Conservation (phyloP, 2,113 vertebrate genomes). For the Stigmatopora argus region DNA sequence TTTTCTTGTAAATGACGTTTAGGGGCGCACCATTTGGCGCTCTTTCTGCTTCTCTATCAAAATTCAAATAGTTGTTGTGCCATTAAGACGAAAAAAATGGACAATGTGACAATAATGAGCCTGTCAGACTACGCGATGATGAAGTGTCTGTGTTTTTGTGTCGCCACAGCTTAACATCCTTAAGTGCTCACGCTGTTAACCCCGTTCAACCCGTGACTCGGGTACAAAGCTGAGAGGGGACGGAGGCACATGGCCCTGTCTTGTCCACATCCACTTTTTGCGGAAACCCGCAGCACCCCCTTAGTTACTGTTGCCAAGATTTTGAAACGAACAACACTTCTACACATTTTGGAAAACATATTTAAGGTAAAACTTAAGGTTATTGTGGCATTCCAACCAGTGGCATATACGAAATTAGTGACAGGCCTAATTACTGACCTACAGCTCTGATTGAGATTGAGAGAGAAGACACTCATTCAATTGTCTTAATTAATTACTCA, state of each 20-base stretch:
- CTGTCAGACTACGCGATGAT: slow-evolving; percentile 64
- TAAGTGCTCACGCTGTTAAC: slow-evolving; percentile 69
- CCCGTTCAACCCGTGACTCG: slow-evolving; percentile 56
- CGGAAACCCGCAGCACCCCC: not conserved
- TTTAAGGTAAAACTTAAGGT: not conserved
- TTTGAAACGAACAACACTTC: not conserved
- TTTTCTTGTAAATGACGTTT: too few species aligned
- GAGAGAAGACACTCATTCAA: slow-evolving; percentile 49
- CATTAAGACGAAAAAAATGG: not conserved
- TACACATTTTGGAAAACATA: not conserved
- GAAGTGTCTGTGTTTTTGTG: slow-evolving; percentile 68
- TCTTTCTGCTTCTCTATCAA: not conserved
- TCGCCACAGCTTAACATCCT: slow-evolving; percentile 60
- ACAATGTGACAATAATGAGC: slow-evolving; percentile 69
- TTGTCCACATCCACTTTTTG: slow-evolving; percentile 7
- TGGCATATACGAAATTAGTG: slow-evolving; percentile 57
- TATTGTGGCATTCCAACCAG: slow-evolving; percentile 2
- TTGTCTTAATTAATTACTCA: slow-evolving; percentile 69
- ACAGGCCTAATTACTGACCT: slow-evolving; percentile 69
- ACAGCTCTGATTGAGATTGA: slow-evolving; percentile 53
- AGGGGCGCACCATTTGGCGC: too few species aligned
- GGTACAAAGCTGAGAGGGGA: slow-evolving; percentile 53
- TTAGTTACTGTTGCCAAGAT: not conserved
- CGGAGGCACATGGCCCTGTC: slow-evolving; percentile 36
- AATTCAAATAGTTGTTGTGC: slow-evolving; percentile 49